A percentile compares a stretch with the other conserved stretches of the same genome.
Conservation (phyloP, 2,888 invertebrate species). For the Hyposoter didymator region DNA sequence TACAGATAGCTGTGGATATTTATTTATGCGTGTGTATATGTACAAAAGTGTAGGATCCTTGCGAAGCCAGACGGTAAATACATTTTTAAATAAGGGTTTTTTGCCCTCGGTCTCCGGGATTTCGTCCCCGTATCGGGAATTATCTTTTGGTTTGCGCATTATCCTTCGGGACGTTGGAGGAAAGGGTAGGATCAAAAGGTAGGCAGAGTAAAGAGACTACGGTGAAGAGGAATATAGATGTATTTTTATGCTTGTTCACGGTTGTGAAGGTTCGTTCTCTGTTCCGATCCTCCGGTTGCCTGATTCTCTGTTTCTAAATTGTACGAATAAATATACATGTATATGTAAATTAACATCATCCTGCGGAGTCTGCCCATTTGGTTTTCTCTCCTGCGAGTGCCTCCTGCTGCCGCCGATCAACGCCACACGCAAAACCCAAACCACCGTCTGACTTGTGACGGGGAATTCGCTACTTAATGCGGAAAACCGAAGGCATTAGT, state of each 20-base stretch:
- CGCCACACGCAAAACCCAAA: slow-evolving; percentile 71
- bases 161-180: slow-evolving; percentile 78
- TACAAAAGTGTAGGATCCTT: slow-evolving; percentile 47
- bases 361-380: slow-evolving; percentile 69
- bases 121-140: slow-evolving; percentile 83
- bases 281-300: slow-evolving; percentile 61
- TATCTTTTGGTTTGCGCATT: slow-evolving; percentile 84
- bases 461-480: slow-evolving; percentile 79
- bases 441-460: slow-evolving; percentile 81
- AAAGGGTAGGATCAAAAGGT: slow-evolving; percentile 80
- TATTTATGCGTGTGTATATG: not conserved
- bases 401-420: slow-evolving; percentile 37
- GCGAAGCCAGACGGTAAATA: slow-evolving; percentile 81
- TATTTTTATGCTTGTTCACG: slow-evolving; percentile 25
- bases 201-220: slow-evolving; percentile 40
- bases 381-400: slow-evolving; percentile 65
- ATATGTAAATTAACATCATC: slow-evolving; percentile 16
- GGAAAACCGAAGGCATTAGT: slow-evolving; percentile 73
- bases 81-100: slow-evolving; percentile 83
- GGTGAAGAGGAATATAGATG: not conserved
- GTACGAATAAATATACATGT: slow-evolving; percentile 18
- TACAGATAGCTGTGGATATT: slow-evolving; percentile 3
- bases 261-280: slow-evolving; percentile 46
- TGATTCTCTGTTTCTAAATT: slow-evolving; percentile 59
- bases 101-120: slow-evolving; percentile 77